These are phyloP conservation scores for Micropoecilia bifurca DNA, from an alignment of 2,797 vertebrate genomes.

Conservation along the genomic window DNA sequence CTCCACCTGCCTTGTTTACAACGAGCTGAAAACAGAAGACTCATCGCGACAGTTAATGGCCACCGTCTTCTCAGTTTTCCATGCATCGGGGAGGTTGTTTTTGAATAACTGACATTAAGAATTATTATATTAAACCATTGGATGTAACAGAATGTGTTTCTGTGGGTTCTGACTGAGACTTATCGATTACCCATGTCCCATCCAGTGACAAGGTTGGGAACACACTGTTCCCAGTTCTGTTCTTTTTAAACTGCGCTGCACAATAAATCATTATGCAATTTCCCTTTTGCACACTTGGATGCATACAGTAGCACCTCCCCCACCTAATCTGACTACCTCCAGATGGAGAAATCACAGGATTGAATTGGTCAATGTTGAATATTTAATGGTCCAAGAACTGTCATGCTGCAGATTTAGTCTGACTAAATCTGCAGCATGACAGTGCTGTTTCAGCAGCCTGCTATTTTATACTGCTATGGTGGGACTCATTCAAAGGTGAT, in stretches of 20 bases:
- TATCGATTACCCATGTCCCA: neutral
- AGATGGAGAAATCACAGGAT: neutral
- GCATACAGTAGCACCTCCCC: neutral
- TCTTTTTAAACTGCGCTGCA: slow-evolving; percentile 4
- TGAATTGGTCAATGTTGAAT: too few species aligned
- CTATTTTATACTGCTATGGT: neutral
- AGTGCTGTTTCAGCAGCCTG: neutral
- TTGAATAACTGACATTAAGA: neutral
- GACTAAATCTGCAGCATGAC: neutral
- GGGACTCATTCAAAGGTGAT: neutral
- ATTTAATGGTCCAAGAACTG: too few species aligned
- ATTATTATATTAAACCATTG: neutral
- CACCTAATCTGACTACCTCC: neutral
- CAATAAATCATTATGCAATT: slow-evolving; percentile 12
- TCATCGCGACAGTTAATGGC: slow-evolving; percentile 1
- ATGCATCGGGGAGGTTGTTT: neutral
- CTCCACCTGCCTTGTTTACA: slow-evolving; percentile 46
- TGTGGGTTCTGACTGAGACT: neutral
- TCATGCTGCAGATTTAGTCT: neutral
- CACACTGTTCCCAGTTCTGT: neutral
- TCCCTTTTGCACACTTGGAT: neutral
- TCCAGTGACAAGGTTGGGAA: neutral
- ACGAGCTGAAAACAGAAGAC: slow-evolving; percentile 14
- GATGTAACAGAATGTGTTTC: neutral
- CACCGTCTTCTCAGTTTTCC: neutral